These are phyloP conservation scores for Diaprepes abbreviatus DNA, from an alignment of 2,888 invertebrate species.

Conservation along the genomic window DNA sequence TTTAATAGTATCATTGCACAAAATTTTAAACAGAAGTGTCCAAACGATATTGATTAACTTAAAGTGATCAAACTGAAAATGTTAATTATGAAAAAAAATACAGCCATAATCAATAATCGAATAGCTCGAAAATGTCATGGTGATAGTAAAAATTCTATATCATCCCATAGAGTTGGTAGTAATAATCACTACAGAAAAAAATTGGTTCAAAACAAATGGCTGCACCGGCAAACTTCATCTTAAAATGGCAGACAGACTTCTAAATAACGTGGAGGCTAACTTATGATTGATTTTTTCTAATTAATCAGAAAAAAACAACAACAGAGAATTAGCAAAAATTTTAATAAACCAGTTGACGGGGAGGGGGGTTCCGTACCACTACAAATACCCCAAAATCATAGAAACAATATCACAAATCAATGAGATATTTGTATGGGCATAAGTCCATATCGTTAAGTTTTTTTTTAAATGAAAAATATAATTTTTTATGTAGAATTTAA, in stretches of 20 bases:
- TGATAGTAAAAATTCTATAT: no score
- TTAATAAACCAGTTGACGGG: slow-evolving; percentile 18
- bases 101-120: no score
- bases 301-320: slow-evolving; percentile 27
- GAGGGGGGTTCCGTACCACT: background rate
- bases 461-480: slow-evolving; percentile 21
- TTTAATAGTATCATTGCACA: no score
- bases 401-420: slow-evolving; percentile 36
- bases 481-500: slow-evolving; percentile 1
- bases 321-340: slow-evolving; percentile 35
- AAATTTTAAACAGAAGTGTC: no score
- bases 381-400: slow-evolving; percentile 34
- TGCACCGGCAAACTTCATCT: background rate
- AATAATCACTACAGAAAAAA: no score
- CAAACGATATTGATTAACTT: no score
- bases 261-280: slow-evolving; percentile 1
- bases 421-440: slow-evolving; percentile 31
- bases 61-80: no score
- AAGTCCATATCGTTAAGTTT: background rate
- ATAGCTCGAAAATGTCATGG: no score
- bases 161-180: no score
- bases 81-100: no score
- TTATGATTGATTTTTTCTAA: slow-evolving; percentile 2
- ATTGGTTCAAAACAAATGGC: no score
- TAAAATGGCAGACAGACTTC: background rate